A percentile compares a stretch with the other conserved stretches of the same genome.
phyloP scores from a whole-genome alignment of 2,113 vertebrate genomes.

The Entomyzon cyanotis region DNA sequence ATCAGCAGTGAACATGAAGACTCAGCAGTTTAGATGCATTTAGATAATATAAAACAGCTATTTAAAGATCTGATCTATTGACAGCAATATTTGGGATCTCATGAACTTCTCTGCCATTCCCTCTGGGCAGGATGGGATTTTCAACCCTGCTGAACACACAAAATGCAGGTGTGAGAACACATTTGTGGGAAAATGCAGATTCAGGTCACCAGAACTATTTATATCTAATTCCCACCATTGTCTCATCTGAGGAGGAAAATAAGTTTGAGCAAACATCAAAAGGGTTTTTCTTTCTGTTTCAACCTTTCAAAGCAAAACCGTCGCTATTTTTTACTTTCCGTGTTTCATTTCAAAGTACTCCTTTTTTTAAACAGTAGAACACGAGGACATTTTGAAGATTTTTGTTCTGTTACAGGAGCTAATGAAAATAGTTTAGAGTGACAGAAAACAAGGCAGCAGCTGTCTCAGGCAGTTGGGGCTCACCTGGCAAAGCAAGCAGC shows the following conservation, averaged over 20 bases:
- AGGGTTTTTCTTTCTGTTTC: not conserved
- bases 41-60: not conserved
- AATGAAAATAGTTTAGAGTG: constrained; percentile 54
- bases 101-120: not conserved
- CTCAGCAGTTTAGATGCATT: not conserved
- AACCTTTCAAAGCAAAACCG: constrained; percentile 49
- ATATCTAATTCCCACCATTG: constrained; percentile 4
- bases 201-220: constrained; percentile 40
- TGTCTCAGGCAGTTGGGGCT: not conserved
- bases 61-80: not conserved
- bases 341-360: constrained; percentile 45
- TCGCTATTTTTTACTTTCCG: constrained; percentile 26
- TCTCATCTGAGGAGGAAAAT: not conserved
- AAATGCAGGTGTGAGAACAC: rapidly evolving
- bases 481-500: not conserved
- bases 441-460: not conserved
- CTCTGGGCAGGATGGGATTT: not conserved
- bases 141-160: not conserved
- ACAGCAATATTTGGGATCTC: not conserved
- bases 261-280: constrained; percentile 31
- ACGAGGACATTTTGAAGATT: not conserved
- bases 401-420: constrained; percentile 24
- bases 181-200: not conserved
- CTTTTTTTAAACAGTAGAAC: constrained; percentile 17
- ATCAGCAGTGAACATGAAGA: rapidly evolving